Evolutionary conservation across 2,888 invertebrate genomes (phyloP).

Genomic region (Chloroclystis v-ata): DNA sequence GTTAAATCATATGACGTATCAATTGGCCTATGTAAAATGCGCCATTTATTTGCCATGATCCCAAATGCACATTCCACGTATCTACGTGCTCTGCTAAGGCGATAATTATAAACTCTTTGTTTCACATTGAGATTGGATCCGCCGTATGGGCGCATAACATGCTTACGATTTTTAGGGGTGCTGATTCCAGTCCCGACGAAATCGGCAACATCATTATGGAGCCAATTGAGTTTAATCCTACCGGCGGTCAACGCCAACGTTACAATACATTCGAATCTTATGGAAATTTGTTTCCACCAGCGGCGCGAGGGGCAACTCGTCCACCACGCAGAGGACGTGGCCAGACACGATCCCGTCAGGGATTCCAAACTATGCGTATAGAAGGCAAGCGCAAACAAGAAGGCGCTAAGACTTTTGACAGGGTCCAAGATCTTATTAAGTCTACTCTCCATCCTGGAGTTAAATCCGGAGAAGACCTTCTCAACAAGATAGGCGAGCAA

Average conservation of each 20-base stretch:
- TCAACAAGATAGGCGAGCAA: background rate
- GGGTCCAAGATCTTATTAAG: background rate
- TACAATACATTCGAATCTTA: background rate
- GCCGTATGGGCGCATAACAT: constrained; percentile 24
- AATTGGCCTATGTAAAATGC: background rate
- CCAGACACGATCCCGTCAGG: background rate
- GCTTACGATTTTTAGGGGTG: constrained; percentile 7
- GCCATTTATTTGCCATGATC: constrained; percentile 18
- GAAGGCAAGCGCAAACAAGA: background rate
- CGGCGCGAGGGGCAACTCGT: background rate
- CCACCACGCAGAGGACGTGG: background rate
- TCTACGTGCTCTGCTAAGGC: constrained; percentile 14
- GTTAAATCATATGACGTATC: background rate
- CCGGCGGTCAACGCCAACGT: background rate
- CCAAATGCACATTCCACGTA: constrained; percentile 20
- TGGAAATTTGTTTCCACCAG: background rate
- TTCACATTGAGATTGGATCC: constrained; percentile 16
- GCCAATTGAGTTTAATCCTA: background rate
- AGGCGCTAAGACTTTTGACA: background rate
- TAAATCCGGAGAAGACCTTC: background rate
- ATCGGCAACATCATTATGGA: background rate
- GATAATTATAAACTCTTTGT: constrained; percentile 19
- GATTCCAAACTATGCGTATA: background rate
- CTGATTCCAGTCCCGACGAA: background rate
- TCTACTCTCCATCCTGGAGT: background rate